phyloP scores from a whole-genome alignment of 2,113 vertebrate species.

The Siphamia tubifer region DNA sequence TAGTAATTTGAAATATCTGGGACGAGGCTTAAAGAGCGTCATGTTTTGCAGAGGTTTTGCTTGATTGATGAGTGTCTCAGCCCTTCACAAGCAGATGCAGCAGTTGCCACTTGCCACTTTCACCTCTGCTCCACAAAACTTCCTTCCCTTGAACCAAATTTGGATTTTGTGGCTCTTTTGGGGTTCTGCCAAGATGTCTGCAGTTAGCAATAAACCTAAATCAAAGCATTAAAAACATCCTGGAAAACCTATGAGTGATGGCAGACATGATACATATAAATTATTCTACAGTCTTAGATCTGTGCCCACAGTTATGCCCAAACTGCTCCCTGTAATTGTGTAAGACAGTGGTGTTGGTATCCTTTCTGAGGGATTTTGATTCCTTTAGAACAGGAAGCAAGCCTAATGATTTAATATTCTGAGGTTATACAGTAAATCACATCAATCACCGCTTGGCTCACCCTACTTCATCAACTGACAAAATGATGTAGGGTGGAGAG shows the following conservation, averaged over 20 bases:
- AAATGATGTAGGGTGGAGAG: constrained; percentile 31
- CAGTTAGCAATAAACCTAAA: neutral
- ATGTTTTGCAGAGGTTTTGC: neutral
- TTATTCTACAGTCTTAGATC: neutral
- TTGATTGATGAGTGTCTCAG: neutral
- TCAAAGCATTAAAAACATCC: constrained; percentile 1
- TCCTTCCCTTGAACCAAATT: constrained; percentile 5
- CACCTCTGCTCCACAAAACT: neutral
- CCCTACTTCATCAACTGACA: constrained; percentile 38
- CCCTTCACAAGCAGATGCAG: neutral
- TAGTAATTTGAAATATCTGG: too few species aligned
- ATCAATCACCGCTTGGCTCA: constrained; percentile 29
- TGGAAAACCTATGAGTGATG: constrained; percentile 7
- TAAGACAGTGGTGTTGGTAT: constrained; percentile 7
- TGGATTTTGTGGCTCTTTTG: constrained; percentile 22
- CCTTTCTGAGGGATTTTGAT: neutral
- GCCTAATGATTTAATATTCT: constrained; percentile 53
- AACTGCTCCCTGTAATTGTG: constrained; percentile 9
- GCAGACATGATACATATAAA: constrained; percentile 2
- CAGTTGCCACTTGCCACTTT: neutral
- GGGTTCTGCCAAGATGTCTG: neutral
- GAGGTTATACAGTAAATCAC: constrained; percentile 48
- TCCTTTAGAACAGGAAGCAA: constrained; percentile 16
- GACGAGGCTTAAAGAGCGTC: neutral
- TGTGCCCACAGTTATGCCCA: constrained; percentile 30